Conservation (phyloP, 2,888 invertebrate species). For the Acronicta aceris region DNA sequence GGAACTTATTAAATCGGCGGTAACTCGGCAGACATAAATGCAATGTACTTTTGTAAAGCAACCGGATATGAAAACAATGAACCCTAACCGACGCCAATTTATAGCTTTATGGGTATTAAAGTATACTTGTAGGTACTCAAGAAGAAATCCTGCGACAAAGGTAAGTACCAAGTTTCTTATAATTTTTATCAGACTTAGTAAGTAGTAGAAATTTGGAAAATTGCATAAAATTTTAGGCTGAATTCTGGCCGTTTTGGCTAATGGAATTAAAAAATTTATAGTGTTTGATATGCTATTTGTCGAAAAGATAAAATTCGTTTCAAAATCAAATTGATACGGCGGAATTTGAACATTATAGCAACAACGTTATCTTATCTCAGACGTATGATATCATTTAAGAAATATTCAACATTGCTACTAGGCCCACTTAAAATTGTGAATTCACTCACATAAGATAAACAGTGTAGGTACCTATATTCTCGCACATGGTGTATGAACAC, state of each 20-base stretch:
- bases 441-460: slow-evolving; percentile 3
- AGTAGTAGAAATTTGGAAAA: background rate
- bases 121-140: slow-evolving; percentile 13
- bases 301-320: slow-evolving; percentile 9
- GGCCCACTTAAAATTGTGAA: slow-evolving; percentile 25
- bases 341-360: slow-evolving; percentile 15
- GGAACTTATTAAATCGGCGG: slow-evolving; percentile 55
- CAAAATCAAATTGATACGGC: slow-evolving; percentile 5
- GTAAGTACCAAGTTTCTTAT: slow-evolving; percentile 38
- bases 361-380: slow-evolving; percentile 37
- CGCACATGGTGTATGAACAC: slow-evolving; percentile 13
- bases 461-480: slow-evolving; percentile 1
- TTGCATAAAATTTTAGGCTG: too few relatives aligned
- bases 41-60: slow-evolving; percentile 36
- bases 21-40: slow-evolving; percentile 44
- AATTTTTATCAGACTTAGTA: slow-evolving; percentile 1
- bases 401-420: slow-evolving; percentile 32
- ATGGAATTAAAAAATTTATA: slow-evolving; percentile 17
- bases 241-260: slow-evolving; percentile 9
- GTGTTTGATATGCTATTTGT: slow-evolving; percentile 9
- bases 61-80: slow-evolving; percentile 50
- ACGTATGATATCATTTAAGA: slow-evolving; percentile 27
- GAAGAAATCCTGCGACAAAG: slow-evolving; percentile 15
- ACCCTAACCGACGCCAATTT: slow-evolving; percentile 14
- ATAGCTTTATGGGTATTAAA: slow-evolving; percentile 16